A percentile compares a stretch with the other conserved stretches of the same genome.
phyloP scores from a whole-genome alignment of 2,797 vertebrate genomes.

The Miichthys miiuy region DNA sequence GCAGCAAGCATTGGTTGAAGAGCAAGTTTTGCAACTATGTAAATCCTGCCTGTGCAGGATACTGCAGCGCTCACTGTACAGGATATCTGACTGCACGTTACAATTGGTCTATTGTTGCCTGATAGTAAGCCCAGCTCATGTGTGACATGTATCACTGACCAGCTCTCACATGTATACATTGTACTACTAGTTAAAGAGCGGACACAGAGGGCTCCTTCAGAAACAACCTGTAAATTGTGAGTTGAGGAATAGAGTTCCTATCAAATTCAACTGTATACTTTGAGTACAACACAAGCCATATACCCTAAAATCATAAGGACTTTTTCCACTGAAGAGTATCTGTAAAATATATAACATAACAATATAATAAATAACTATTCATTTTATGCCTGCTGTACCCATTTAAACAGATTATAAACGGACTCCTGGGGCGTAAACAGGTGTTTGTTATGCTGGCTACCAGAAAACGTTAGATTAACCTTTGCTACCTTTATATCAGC shows the following conservation, averaged over 20 bases:
- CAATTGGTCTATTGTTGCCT: not conserved
- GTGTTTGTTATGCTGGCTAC: not conserved
- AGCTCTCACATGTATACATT: not conserved
- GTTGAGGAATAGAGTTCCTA: not conserved
- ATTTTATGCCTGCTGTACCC: not conserved
- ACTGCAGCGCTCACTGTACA: not conserved
- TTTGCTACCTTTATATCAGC: not conserved
- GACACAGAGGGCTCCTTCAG: not conserved
- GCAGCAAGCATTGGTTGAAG: not conserved
- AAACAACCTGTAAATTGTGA: not conserved
- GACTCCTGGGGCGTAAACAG: not conserved
- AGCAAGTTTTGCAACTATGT: slow-evolving; percentile 58
- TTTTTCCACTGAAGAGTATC: no score
- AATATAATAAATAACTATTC: not conserved
- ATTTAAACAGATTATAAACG: not conserved
- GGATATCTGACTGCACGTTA: not conserved
- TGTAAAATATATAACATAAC: no score
- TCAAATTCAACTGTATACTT: not conserved
- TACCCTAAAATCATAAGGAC: not conserved
- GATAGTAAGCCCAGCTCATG: not conserved
- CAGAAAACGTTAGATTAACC: not conserved
- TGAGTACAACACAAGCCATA: not conserved
- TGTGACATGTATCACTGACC: not conserved
- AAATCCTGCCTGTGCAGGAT: slow-evolving; percentile 41
- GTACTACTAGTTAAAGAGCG: not conserved